These are phyloP conservation scores for Aphelinus atriplicis DNA, from an alignment of 1,140 invertebrate genomes.

Conservation along the genomic window DNA sequence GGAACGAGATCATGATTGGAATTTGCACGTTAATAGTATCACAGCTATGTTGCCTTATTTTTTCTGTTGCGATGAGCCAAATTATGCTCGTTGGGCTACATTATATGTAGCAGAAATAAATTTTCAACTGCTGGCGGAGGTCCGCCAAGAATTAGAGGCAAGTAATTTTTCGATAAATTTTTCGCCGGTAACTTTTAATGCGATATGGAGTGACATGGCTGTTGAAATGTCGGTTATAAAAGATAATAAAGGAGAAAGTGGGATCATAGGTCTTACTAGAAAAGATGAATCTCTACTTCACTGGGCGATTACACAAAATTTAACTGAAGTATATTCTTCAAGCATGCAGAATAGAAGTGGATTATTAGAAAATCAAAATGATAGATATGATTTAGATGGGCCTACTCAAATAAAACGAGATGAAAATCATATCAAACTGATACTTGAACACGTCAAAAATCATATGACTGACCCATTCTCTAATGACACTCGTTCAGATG, in stretches of 20 bases:
- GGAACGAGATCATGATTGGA: neutral
- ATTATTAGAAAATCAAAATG: no score
- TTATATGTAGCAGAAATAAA: neutral
- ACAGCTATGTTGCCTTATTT: slow-evolving; percentile 4
- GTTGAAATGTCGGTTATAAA: slow-evolving; percentile 4
- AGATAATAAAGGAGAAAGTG: neutral
- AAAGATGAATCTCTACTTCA: neutral
- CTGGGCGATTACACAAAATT: neutral
- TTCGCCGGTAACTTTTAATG: neutral
- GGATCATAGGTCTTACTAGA: neutral
- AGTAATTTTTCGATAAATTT: neutral
- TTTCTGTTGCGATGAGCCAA: slow-evolving; percentile 3
- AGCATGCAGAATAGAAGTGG: neutral
- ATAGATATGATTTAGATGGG: no score
- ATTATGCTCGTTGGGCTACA: neutral
- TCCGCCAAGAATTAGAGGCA: neutral
- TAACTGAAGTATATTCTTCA: neutral
- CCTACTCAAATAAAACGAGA: no score
- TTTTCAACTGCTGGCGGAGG: neutral
- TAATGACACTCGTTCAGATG: no score
- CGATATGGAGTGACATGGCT: neutral
- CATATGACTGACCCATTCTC: no score
- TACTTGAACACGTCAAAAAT: no score
- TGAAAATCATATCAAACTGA: no score
- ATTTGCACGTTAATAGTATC: neutral